A percentile compares a stretch with the other conserved stretches of the same genome.
These are phyloP conservation scores for Heliocidaris tuberculata DNA, from an alignment of 35 echinoderm and acorn worm genomes.

Conservation along the genomic window DNA sequence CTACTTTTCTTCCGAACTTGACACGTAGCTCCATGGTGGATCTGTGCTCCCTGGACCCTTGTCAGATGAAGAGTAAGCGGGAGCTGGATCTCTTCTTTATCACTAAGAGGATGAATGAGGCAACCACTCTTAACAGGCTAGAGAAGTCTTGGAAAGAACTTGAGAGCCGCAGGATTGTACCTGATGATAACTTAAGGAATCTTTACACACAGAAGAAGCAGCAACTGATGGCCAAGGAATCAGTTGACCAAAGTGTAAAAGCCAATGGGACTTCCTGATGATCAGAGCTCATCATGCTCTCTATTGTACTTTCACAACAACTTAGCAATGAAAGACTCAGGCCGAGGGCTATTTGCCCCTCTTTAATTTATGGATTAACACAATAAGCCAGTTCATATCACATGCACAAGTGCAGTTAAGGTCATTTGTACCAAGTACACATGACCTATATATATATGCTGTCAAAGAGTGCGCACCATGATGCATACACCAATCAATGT, in stretches of 20 bases:
- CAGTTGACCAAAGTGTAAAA: not conserved
- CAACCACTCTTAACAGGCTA: conserved; percentile 63
- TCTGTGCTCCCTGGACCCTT: conserved; percentile 78
- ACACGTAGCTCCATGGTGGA: conserved; percentile 42
- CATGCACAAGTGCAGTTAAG: too few relatives aligned
- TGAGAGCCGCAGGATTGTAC: conserved; percentile 55
- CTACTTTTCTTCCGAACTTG: conserved; percentile 64
- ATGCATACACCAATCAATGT: too few relatives aligned
- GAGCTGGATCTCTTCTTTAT: conserved; percentile 62
- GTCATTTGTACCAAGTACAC: too few relatives aligned
- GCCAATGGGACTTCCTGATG: not conserved
- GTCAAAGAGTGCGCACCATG: too few relatives aligned
- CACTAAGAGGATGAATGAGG: conserved; percentile 67
- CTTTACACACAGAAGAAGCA: conserved; percentile 67
- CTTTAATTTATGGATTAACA: too few relatives aligned
- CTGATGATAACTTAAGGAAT: conserved; percentile 58
- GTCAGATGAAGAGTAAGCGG: conserved; percentile 70
- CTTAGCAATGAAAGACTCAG: not conserved
- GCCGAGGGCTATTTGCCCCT: not conserved
- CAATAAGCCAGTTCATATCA: too few relatives aligned
- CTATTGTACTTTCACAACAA: not conserved
- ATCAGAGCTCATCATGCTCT: not conserved
- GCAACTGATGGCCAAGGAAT: conserved; percentile 49
- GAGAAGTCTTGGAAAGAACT: conserved; percentile 83
- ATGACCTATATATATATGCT: too few relatives aligned